Evolutionary conservation across 2,797 vertebrate genomes (phyloP), one percentile per base, ranked within the genome.

Genomic region (Pogoniulus pusillus): DNA sequence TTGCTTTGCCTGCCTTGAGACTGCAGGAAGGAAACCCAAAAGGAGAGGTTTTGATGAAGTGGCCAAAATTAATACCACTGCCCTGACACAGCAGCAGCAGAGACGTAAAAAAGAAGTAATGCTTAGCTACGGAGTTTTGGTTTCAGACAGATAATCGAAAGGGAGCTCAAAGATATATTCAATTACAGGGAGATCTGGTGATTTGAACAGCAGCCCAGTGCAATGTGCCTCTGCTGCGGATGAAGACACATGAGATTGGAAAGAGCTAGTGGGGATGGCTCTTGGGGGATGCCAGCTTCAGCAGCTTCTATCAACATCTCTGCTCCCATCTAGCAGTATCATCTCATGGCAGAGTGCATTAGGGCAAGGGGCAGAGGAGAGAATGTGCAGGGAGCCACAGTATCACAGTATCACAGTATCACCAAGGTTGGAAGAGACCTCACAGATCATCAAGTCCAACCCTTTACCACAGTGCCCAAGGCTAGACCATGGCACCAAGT

Each of bases 81-180:
- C 30, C 73, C 86, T 87, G 90, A 90, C 85, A 90, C 84, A 89
- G 73, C 83, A 89, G 60, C 58, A 64, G 81, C 1, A 2, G 47
- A 49, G 47, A 79, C 76, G 95, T 94, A 89, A 96, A 96, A 77
- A 74, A 90, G 86, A 92, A 90, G 86, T 62, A 95, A 75, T 92
- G 88, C 91, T 94, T 95, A 95, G 78, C 89, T 94, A 49, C 2
- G 2, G 95, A 90, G 65, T 93, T 96, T 94, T 93, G 78, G 79
- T 93, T 94, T 95, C 88, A 89, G 93, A 82, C 82, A 94, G 91
- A 79, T 92, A 96, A 95, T 95, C 93, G 94, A 94, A 95, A 89
- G 39, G 73, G 41, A 91, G 57, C 74, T 89, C 10, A 4, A 60
- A 69, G 64, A 91, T 41, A 82, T n/a, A 94, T 85, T 82, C 62